Base-by-base conservation (phyloP, 1,140 invertebrate genomes). In the Bombus cullumanus region DNA sequence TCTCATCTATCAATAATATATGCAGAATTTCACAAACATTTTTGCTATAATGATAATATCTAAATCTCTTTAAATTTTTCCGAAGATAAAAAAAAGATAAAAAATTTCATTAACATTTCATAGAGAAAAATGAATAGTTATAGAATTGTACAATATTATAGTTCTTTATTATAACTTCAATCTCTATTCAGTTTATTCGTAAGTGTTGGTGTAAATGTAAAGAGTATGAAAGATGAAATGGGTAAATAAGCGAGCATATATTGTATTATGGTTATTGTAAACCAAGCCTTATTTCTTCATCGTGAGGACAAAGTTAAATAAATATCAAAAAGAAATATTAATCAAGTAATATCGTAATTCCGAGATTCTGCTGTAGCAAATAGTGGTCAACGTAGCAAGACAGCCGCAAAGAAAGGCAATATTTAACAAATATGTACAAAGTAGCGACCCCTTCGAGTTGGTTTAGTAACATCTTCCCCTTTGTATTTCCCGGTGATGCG, bases 351-450 rank as follows among this genome's bases (percentile, higher is more conserved):
- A 66, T 37, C 39, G 1, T n/a, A 13, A 53, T 4, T 0, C 9
- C 6, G 10, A 13, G 80, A 37, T 37, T 59, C 22, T 3, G 41
- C 25, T 69, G 37, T 53, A 53, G 69, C 31, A 47, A 39, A 34
- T 57, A 12, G 25, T 3, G n/a, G 31, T 53, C 31, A 75, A 41
- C 18, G 13, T 22, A 18, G 2, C 39, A 22, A 22, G 31, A 5
- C 18, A 41, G 22, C 4, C 12, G 18, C 15, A 59, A 59, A 73
- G 37, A 15, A 10, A 41, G 28, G 64, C 41, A 43, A 71, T 78
- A 62, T 72, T 59, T 79, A 85, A 80, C 53, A 59, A 72, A 59
- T 72, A 72, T 47, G 68, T 72, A 80, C 37, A 53, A 79, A 64
- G 15, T 22, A 53, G 34, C 31, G 22, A 41, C 53, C 25, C 15